Conservation (phyloP, 2,888 invertebrate genomes). For the Hofmannophila pseudospretella region DNA sequence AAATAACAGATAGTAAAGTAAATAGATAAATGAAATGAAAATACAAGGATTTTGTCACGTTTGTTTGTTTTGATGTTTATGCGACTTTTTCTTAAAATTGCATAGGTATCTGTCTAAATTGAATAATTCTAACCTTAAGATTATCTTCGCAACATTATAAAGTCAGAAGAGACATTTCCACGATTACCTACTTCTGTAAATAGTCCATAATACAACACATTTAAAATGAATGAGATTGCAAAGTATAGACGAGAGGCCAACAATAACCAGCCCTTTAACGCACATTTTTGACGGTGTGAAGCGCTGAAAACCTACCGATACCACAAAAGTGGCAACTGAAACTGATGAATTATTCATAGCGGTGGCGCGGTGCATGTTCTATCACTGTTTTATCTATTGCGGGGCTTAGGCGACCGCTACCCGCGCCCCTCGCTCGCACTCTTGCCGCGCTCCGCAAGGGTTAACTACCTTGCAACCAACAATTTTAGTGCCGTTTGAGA, state of each 20-base stretch:
- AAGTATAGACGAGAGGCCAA: conserved; percentile 55
- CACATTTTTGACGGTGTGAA: conserved; percentile 73
- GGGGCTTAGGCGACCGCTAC: conserved; percentile 53
- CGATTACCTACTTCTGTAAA: too few relatives aligned
- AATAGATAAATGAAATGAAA: too few relatives aligned
- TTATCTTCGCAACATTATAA: too few relatives aligned
- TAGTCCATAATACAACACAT: conserved; percentile 35
- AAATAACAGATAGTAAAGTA: too few relatives aligned
- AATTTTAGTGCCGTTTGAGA: conserved; percentile 69
- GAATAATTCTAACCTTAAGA: too few relatives aligned
- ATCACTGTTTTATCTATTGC: conserved; percentile 79
- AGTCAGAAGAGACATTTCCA: conserved; percentile 14
- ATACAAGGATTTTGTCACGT: too few relatives aligned
- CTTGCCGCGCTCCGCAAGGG: conserved; percentile 56
- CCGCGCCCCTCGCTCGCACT: conserved; percentile 34
- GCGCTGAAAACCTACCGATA: conserved; percentile 76
- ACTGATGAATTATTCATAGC: conserved; percentile 78
- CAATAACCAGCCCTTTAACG: conserved; percentile 68
- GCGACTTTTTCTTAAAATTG: too few relatives aligned
- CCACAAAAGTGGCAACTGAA: conserved; percentile 77
- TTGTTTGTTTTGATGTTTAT: too few relatives aligned
- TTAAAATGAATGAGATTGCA: conserved; percentile 50
- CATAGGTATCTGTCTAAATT: too few relatives aligned
- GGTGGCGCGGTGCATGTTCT: conserved; percentile 78
- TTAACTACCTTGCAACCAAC: conserved; percentile 72